Conservation (phyloP, 1,140 invertebrate species). For the Meloidogyne exigua region DNA sequence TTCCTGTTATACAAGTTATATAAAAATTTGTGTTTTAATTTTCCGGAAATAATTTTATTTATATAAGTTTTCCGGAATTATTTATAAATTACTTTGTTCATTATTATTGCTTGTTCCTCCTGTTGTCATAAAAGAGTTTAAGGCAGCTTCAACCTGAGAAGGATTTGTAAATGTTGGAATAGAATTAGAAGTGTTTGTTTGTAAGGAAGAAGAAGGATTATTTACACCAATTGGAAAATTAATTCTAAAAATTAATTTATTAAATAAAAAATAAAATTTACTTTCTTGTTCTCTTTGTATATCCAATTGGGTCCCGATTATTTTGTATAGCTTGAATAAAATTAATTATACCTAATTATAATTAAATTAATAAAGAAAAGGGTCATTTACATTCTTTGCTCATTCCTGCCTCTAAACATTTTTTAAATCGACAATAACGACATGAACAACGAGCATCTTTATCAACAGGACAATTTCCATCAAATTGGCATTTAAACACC, state of each 20-base stretch:
- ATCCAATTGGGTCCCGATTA: constrained; percentile 60
- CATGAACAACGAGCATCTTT: constrained; percentile 56
- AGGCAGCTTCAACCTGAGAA: not conserved
- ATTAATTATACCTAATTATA: not conserved
- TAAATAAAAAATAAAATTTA: constrained; percentile 37
- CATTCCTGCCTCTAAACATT: constrained; percentile 61
- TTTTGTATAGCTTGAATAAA: constrained; percentile 53
- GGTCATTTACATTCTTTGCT: constrained; percentile 44
- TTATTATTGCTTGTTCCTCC: not conserved
- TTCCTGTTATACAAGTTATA: too few species aligned
- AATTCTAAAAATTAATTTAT: constrained; percentile 5
- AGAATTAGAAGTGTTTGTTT: constrained; percentile 1
- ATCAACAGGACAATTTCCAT: constrained; percentile 22
- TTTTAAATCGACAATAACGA: constrained; percentile 58
- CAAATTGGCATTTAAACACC: constrained; percentile 54
- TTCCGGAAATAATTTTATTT: not conserved
- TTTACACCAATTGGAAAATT: not conserved
- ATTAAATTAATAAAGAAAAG: constrained; percentile 7
- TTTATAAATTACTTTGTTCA: not conserved
- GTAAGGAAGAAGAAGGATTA: not conserved
- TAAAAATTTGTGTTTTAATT: not conserved
- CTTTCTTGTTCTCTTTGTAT: constrained; percentile 55
- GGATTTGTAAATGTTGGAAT: not conserved
- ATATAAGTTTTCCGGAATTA: not conserved
- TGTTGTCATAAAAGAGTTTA: not conserved